phyloP scores from a whole-genome alignment of 1,140 invertebrate genomes.

The Pinna nobilis region DNA sequence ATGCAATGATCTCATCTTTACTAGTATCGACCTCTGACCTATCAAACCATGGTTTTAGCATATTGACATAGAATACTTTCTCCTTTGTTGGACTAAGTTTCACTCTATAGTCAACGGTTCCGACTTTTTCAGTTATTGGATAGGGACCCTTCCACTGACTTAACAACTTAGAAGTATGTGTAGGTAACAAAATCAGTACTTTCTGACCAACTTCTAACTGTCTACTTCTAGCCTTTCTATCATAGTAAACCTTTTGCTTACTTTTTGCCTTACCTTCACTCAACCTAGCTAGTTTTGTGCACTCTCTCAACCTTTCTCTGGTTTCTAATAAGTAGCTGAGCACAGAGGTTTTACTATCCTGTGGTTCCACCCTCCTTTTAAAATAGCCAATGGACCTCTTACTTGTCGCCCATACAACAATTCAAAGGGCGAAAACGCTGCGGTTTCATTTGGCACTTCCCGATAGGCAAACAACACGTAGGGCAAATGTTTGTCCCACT shows the following conservation, averaged over 20 bases:
- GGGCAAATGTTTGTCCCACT: neutral
- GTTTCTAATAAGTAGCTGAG: slow-evolving; percentile 2
- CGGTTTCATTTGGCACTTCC: neutral
- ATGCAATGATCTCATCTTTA: neutral
- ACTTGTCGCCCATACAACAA: slow-evolving; percentile 1
- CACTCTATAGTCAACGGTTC: slow-evolving; percentile 1
- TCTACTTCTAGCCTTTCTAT: neutral
- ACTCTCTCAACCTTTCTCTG: neutral
- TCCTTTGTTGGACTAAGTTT: neutral
- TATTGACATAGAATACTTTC: neutral
- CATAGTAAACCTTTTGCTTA: neutral
- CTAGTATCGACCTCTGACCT: neutral
- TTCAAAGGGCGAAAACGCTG: neutral
- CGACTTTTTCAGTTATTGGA: neutral
- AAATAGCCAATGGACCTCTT: neutral
- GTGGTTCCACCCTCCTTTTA: neutral
- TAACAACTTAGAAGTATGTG: neutral
- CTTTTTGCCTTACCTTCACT: neutral
- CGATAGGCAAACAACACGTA: slow-evolving; percentile 14
- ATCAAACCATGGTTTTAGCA: neutral
- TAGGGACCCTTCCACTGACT: slow-evolving; percentile 11
- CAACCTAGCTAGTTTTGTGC: neutral
- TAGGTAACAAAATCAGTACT: slow-evolving; percentile 3
- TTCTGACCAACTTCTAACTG: slow-evolving; percentile 5
- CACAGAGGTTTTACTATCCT: neutral